Evolutionary conservation across 2,113 vertebrate species (phyloP).

Genomic region (Dinomys branickii): DNA sequence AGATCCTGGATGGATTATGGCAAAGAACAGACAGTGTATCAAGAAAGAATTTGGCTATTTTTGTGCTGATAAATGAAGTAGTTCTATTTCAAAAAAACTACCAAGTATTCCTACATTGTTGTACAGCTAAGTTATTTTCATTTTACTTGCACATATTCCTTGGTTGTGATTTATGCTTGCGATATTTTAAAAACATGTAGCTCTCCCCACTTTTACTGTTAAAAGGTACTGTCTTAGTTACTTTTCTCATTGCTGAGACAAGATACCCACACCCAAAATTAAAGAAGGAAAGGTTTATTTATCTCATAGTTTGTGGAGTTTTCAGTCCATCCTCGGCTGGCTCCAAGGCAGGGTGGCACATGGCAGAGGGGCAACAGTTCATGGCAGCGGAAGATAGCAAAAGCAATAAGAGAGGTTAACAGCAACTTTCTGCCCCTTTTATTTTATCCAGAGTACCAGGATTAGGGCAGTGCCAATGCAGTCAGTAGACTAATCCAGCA

Average conservation of each 20-base stretch:
- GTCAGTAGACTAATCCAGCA: neutral
- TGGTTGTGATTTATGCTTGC: neutral
- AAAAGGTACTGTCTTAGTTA: neutral
- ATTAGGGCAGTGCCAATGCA: neutral
- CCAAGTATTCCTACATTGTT: neutral
- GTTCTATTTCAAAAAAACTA: neutral
- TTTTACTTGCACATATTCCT: neutral
- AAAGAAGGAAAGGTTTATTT: neutral
- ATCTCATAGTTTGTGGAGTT: neutral
- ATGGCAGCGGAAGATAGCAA: neutral
- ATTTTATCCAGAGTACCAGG: neutral
- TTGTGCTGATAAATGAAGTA: neutral
- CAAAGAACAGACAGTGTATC: neutral
- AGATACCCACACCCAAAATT: neutral
- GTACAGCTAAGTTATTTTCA: neutral
- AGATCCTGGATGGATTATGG: neutral
- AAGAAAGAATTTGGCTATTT: neutral
- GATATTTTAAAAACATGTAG: neutral
- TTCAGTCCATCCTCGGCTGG: neutral
- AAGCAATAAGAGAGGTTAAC: neutral
- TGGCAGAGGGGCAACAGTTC: neutral
- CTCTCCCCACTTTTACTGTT: neutral
- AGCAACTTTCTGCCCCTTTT: neutral
- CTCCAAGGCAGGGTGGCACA: neutral
- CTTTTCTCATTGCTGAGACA: neutral